Base-by-base conservation (phyloP, 1,140 invertebrate genomes). In the Philotrypesis tridentata region DNA sequence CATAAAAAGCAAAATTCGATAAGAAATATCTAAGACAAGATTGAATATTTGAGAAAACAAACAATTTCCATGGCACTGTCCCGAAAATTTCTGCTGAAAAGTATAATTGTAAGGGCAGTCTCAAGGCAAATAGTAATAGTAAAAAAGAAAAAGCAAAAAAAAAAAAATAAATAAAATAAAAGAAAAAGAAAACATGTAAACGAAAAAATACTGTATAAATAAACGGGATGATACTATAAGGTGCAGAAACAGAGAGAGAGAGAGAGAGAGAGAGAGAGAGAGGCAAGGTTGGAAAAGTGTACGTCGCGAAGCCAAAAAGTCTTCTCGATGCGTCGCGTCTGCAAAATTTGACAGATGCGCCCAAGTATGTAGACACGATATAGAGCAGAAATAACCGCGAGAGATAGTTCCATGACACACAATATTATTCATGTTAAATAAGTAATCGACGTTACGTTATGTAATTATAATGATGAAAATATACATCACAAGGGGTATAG, bases 371-470 rank as follows among this genome's bases (percentile, higher is more conserved):
- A n/a, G 12, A 74, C 17, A 33, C 33, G 14, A 21, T 68, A 68
- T n/a, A 37, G 2, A 55, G 21, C 4, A 55, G 7, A 43, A 40
- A 40, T 6, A 1, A 48, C 6, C n/a, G 43, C 33, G 60, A 61
- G 27, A 71, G 1, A 63, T 17, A 65, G 70, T 72, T 89, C 85
- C 88, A 55, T 37, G 33, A 37, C 48, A 55, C 14, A 88, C 87
- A 83, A 87, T 87, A 83, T 87, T 89, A 33, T 37, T 82, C 85
- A 86, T 88, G 86, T 89, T 89, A 85, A 87, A 85, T 79, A 85
- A 87, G 84, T 79, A 61, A 86, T 82, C 83, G 87, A 83, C 82
- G 88, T 89, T 89, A 85, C 63, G 86, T 87, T 87, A 55, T 55
- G 21, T 55, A 55, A 55, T 43, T 43, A 43, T 43, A 87, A 82